Percentiles rank a stretch among this genome's conserved stretches.
Evolutionary conservation across 2,888 invertebrate species (phyloP).

Genomic region (Yponomeuta sedellus): DNA sequence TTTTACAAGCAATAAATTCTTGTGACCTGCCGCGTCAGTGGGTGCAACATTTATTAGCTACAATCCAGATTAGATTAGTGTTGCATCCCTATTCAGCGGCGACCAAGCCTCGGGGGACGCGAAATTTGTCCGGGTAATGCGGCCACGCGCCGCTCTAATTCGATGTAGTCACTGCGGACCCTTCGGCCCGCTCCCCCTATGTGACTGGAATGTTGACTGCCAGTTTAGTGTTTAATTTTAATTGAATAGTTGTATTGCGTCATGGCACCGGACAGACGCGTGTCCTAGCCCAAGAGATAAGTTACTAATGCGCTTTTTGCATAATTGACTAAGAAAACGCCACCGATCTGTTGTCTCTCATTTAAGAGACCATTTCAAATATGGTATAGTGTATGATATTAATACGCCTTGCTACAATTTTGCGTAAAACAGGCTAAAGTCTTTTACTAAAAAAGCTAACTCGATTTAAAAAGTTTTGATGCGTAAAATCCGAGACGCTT

Average conservation of each 20-base stretch:
- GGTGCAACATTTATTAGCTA: conserved; percentile 74
- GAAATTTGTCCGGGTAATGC: conserved; percentile 72
- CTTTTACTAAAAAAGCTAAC: not conserved
- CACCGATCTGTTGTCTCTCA: not conserved
- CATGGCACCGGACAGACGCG: conserved; percentile 38
- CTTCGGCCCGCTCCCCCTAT: conserved; percentile 36
- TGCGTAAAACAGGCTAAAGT: not conserved
- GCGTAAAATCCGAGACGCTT: not conserved
- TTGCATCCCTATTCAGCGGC: conserved; percentile 56
- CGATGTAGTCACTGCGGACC: conserved; percentile 56
- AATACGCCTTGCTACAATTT: not conserved
- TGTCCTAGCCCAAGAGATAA: conserved; percentile 54
- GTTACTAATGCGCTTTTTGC: conserved; percentile 64
- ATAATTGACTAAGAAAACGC: conserved; percentile 36
- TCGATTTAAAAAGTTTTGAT: not conserved
- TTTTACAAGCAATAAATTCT: conserved; percentile 75
- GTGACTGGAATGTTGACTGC: conserved; percentile 66
- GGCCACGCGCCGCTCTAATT: conserved; percentile 74
- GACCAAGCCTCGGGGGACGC: conserved; percentile 49
- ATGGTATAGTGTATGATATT: not conserved
- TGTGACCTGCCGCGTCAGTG: conserved; percentile 59
- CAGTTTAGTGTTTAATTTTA: conserved; percentile 62
- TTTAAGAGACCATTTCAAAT: not conserved
- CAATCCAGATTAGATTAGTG: conserved; percentile 75
- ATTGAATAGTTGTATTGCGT: conserved; percentile 62